Evolutionary conservation across 1,140 invertebrate species (phyloP).

Genomic region (Drosophila lini): DNA sequence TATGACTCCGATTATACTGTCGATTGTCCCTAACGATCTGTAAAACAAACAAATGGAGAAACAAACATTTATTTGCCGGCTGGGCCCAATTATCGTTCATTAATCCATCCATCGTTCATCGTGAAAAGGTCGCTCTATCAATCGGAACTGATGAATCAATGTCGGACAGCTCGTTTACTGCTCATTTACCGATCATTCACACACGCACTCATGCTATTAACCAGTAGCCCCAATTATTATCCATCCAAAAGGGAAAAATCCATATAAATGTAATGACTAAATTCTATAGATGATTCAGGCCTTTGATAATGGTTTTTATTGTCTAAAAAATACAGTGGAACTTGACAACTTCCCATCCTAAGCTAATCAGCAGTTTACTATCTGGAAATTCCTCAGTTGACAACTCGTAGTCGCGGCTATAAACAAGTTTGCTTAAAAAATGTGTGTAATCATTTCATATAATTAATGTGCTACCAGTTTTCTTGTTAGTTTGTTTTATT

Average conservation of each 20-base stretch:
- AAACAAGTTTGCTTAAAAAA: conserved; percentile 12
- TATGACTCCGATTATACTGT: conserved; percentile 35
- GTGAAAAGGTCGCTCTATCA: conserved; percentile 32
- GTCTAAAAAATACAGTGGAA: background rate
- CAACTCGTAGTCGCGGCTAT: background rate
- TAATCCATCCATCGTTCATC: conserved; percentile 20
- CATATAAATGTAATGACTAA: background rate
- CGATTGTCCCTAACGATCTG: conserved; percentile 54
- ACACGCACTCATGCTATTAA: background rate
- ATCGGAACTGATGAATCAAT: conserved; percentile 26
- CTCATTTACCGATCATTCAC: conserved; percentile 17
- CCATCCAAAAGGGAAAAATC: background rate
- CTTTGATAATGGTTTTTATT: background rate
- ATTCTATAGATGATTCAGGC: background rate
- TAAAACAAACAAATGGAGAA: conserved; percentile 47
- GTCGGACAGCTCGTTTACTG: conserved; percentile 20
- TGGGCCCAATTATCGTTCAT: conserved; percentile 30
- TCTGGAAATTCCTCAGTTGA: conserved; percentile 1
- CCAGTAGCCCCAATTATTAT: conserved; percentile 5
- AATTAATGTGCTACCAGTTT: conserved; percentile 1
- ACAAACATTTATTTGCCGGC: conserved; percentile 22
- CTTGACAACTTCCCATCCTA: background rate
- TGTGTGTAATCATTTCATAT: conserved; percentile 4
- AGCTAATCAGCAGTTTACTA: background rate
- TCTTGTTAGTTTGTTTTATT: background rate